Percentiles rank a stretch among this genome's conserved stretches.
phyloP scores from a whole-genome alignment of 2,797 vertebrate genomes.

The Coregonus suidteri region DNA sequence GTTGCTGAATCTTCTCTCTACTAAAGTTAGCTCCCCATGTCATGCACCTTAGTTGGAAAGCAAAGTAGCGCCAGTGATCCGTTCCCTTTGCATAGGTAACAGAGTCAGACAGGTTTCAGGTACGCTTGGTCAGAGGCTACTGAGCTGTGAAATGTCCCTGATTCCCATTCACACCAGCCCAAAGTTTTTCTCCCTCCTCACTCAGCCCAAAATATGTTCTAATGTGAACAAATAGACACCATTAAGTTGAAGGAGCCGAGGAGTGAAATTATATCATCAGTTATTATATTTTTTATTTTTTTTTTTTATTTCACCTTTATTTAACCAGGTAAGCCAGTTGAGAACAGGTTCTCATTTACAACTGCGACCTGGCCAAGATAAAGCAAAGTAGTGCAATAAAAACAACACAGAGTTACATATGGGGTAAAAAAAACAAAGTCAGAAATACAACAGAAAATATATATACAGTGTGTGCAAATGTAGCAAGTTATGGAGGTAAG shows the following conservation, averaged over 20 bases:
- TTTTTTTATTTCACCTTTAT: no score
- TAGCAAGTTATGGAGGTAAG: no score
- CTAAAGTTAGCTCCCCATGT: constrained; percentile 23
- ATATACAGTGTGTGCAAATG: no score
- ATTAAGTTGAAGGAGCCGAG: constrained; percentile 27
- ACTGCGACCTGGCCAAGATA: no score
- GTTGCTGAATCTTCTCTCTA: no score
- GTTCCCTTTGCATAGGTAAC: not conserved
- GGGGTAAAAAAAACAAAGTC: no score
- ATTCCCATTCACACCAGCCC: constrained; percentile 69
- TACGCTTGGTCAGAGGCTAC: constrained; percentile 59
- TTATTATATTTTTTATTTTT: not conserved
- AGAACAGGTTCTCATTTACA: no score
- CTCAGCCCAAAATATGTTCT: constrained; percentile 53
- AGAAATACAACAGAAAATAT: no score
- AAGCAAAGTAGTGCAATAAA: no score
- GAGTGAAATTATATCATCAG: constrained; percentile 24
- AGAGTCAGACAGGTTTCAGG: constrained; percentile 61
- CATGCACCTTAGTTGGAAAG: constrained; percentile 36
- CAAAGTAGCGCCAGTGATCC: no score
- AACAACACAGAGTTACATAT: no score
- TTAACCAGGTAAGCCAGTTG: no score
- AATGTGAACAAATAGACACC: constrained; percentile 62
- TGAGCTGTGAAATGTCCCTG: constrained; percentile 73
- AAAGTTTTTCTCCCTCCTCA: constrained; percentile 61